phyloP scores from a whole-genome alignment of 2,113 vertebrate species.

The Esox niger region DNA sequence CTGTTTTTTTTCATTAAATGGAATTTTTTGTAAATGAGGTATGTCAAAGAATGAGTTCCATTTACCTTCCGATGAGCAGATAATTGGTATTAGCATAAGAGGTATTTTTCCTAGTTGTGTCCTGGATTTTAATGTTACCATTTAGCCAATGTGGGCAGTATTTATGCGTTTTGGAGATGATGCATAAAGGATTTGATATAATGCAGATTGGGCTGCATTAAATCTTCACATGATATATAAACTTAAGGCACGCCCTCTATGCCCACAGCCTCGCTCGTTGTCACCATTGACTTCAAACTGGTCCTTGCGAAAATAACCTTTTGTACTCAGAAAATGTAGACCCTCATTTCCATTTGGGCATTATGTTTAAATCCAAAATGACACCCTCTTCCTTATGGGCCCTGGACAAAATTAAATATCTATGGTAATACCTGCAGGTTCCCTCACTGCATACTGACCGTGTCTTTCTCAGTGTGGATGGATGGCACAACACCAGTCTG shows the following conservation, averaged over 20 bases:
- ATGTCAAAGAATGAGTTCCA: conserved; percentile 15
- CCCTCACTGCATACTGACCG: not conserved
- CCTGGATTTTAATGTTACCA: conserved; percentile 5
- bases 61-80: conserved; percentile 24
- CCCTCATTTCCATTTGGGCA: not conserved
- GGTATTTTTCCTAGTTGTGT: conserved; percentile 9
- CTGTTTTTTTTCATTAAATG: conserved; percentile 15
- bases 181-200: conserved; percentile 11
- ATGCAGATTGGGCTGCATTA: conserved; percentile 9
- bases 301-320: not conserved
- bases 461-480: not conserved
- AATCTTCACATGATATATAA: not conserved
- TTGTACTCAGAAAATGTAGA: not conserved
- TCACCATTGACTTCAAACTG: not conserved
- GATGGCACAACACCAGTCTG: not conserved
- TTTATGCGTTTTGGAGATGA: not conserved
- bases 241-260: too few relatives aligned
- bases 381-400: too few relatives aligned
- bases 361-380: too few relatives aligned
- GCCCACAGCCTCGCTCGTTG: not conserved
- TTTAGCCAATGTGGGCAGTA: not conserved
- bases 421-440: not conserved
- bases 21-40: conserved; percentile 11
- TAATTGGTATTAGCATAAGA: conserved; percentile 41
- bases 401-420: too few relatives aligned